phyloP scores from a whole-genome alignment of 2,888 invertebrate genomes.

The Eupithecia subumbrata region DNA sequence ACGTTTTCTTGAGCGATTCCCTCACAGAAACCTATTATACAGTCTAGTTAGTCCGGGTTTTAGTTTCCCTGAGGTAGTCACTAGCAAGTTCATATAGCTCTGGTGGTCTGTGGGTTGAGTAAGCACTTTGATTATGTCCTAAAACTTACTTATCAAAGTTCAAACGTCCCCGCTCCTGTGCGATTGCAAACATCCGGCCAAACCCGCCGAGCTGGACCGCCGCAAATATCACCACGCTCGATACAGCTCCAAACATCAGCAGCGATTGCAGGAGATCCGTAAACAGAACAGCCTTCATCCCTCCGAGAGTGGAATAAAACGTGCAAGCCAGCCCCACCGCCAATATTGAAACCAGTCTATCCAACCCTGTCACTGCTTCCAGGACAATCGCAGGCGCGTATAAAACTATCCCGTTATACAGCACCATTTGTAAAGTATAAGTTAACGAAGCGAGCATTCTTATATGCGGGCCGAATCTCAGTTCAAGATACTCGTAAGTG shows the following conservation, averaged over 20 bases:
- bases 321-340: slow-evolving; percentile 91
- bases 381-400: slow-evolving; percentile 97
- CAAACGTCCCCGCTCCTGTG: slow-evolving; percentile 87
- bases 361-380: slow-evolving; percentile 92
- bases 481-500: slow-evolving; percentile 96
- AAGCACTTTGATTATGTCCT: not conserved
- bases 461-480: slow-evolving; percentile 91
- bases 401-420: slow-evolving; percentile 95
- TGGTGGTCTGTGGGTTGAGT: not conserved
- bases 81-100: not conserved
- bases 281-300: slow-evolving; percentile 95
- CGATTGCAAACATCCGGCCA: slow-evolving; percentile 87
- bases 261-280: slow-evolving; percentile 94
- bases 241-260: slow-evolving; percentile 93
- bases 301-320: slow-evolving; percentile 94
- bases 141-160: slow-evolving; percentile 86
- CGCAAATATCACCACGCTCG: slow-evolving; percentile 90
- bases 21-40: not conserved
- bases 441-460: slow-evolving; percentile 91
- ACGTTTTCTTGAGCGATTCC: not conserved
- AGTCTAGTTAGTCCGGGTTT: not conserved
- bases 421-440: slow-evolving; percentile 94
- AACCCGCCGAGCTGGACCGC: slow-evolving; percentile 88
- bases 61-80: not conserved
- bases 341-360: slow-evolving; percentile 88